Conservation (phyloP, 2,888 invertebrate genomes). For the Dolomedes plantarius region DNA sequence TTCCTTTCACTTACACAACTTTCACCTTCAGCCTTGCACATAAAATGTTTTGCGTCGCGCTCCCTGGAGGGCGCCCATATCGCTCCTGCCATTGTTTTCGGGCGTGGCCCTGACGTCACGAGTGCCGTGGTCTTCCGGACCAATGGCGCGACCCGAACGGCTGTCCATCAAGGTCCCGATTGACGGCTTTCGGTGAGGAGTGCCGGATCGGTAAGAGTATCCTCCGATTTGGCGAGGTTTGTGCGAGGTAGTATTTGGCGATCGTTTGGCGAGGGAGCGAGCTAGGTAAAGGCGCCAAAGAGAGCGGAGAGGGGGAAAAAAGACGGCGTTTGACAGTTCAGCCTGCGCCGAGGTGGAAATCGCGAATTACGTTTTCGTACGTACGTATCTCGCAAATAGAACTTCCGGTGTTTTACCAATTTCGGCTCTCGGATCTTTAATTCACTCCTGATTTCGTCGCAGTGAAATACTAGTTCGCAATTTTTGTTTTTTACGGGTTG, state of each 20-base stretch:
- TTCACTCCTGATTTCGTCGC: too few species aligned
- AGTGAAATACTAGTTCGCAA: too few species aligned
- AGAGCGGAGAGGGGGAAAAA: background rate
- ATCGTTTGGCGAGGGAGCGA: background rate
- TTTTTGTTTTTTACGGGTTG: too few species aligned
- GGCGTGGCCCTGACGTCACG: constrained; percentile 64
- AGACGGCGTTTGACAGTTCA: background rate
- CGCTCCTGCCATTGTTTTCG: constrained; percentile 50
- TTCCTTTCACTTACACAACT: background rate
- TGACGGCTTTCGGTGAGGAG: constrained; percentile 29
- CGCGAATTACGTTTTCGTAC: too few species aligned
- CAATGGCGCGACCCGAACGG: constrained; percentile 44
- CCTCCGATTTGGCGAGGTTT: background rate
- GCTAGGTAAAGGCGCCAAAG: background rate
- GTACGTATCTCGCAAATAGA: too few species aligned
- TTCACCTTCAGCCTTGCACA: background rate
- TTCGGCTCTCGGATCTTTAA: too few species aligned
- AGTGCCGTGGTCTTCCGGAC: constrained; percentile 25
- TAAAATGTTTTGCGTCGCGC: constrained; percentile 29
- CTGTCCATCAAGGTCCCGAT: constrained; percentile 67
- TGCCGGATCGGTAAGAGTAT: background rate
- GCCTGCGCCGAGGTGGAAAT: too few species aligned
- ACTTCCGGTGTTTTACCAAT: too few species aligned
- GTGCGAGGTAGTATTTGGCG: background rate
- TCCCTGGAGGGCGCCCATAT: constrained; percentile 59